Conservation (phyloP, 2,888 invertebrate genomes). For the Yponomeuta evonymella region DNA sequence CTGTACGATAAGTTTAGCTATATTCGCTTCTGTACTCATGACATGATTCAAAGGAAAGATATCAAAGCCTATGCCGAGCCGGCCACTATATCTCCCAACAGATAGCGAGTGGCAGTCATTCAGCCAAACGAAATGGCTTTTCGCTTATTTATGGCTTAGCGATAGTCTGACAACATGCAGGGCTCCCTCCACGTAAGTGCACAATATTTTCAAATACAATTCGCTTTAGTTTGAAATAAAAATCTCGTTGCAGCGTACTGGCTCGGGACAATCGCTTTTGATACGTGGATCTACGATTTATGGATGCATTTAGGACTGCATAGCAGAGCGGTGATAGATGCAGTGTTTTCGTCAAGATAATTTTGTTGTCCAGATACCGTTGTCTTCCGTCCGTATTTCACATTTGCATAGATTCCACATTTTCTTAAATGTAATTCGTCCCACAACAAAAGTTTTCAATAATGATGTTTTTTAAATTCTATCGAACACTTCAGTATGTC, state of each 20-base stretch:
- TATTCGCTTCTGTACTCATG: no score
- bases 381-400: no score
- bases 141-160: slow-evolving; percentile 7
- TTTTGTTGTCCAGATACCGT: no score
- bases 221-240: slow-evolving; percentile 3
- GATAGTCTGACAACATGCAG: slow-evolving; percentile 4
- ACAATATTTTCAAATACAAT: slow-evolving; percentile 1
- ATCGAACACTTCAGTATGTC: no score
- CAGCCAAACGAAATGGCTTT: slow-evolving; percentile 9
- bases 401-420: no score
- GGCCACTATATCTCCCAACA: neutral
- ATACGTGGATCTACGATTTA: neutral
- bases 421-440: no score
- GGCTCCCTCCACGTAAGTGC: neutral
- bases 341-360: no score
- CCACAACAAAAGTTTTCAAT: no score
- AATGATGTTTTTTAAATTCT: no score
- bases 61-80: neutral
- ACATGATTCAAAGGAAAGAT: no score
- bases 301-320: neutral
- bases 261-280: neutral
- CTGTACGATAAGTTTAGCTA: no score
- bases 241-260: neutral
- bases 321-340: no score
- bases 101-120: neutral